Percentiles rank a stretch among this genome's conserved stretches.
phyloP scores from a whole-genome alignment of 2,888 invertebrate genomes.

The Lithophane semibrunnea region DNA sequence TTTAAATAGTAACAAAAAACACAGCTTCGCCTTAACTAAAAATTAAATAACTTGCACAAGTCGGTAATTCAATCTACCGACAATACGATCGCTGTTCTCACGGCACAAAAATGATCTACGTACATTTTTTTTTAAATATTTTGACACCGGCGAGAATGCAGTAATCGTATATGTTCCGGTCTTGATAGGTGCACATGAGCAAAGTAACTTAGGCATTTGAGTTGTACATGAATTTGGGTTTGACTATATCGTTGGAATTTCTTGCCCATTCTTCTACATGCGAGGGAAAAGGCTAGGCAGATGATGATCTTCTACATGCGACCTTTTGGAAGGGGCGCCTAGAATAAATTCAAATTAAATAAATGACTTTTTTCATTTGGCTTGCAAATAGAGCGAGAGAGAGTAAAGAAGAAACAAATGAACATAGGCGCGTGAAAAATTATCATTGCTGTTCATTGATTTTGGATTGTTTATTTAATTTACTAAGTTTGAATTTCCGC shows the following conservation, averaged over 20 bases:
- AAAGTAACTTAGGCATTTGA: not conserved
- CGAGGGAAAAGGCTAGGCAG: too few species aligned
- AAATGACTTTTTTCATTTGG: too few species aligned
- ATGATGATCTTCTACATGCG: not conserved
- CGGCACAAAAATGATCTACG: slow-evolving; percentile 58
- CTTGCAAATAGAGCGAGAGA: too few species aligned
- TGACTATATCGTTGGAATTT: not conserved
- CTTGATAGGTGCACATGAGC: not conserved
- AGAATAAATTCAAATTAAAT: not conserved
- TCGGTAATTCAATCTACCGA: slow-evolving; percentile 75
- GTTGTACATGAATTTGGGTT: not conserved
- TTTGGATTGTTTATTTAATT: too few species aligned
- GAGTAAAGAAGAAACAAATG: too few species aligned
- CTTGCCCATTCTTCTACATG: not conserved
- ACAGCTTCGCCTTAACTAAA: slow-evolving; percentile 74
- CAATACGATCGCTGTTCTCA: slow-evolving; percentile 60
- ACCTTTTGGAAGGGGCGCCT: not conserved
- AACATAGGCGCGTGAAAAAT: too few species aligned
- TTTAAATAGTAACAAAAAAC: not conserved
- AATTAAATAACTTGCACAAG: slow-evolving; percentile 61
- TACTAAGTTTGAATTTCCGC: too few species aligned
- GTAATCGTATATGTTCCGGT: slow-evolving; percentile 47
- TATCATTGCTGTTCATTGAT: too few species aligned
- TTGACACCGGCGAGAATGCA: slow-evolving; percentile 44
- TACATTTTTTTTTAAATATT: slow-evolving; percentile 40